phyloP scores from a whole-genome alignment of 2,888 invertebrate genomes.

The Erpobdella octoculata region DNA sequence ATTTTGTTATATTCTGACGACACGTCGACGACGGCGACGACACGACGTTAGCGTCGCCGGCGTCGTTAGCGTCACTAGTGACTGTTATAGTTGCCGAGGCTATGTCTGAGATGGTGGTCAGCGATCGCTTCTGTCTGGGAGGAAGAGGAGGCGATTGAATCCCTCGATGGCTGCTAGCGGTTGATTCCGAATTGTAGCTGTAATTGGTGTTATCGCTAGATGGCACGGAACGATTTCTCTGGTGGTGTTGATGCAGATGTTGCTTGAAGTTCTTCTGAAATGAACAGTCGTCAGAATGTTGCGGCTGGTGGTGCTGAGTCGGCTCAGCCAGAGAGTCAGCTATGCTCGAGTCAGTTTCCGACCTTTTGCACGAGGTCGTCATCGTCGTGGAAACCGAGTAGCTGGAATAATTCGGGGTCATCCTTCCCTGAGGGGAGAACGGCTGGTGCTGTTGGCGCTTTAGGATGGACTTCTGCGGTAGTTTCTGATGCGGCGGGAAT shows the following conservation, averaged over 20 bases:
- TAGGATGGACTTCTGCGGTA: neutral
- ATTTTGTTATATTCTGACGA: neutral
- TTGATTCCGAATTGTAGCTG: neutral
- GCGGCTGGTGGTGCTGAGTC: neutral
- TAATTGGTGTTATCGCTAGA: neutral
- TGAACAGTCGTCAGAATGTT: neutral
- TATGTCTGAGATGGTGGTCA: neutral
- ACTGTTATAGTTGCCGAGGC: no score
- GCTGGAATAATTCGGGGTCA: slow-evolving; percentile 15
- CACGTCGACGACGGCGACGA: neutral
- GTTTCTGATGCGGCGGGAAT: neutral
- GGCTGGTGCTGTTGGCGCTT: neutral
- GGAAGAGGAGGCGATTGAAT: slow-evolving; percentile 1
- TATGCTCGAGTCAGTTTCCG: slow-evolving; percentile 18
- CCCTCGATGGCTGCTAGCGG: neutral
- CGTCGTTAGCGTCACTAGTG: no score
- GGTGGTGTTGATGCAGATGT: neutral
- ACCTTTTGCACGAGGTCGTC: slow-evolving; percentile 23
- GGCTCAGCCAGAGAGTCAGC: neutral
- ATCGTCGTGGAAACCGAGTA: slow-evolving; percentile 25
- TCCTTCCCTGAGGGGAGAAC: slow-evolving; percentile 5
- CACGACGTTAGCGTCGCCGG: no score
- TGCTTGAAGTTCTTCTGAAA: neutral
- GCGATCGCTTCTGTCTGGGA: neutral
- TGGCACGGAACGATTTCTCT: neutral